phyloP scores from a whole-genome alignment of 2,797 vertebrate species.

The Siniperca undulata region DNA sequence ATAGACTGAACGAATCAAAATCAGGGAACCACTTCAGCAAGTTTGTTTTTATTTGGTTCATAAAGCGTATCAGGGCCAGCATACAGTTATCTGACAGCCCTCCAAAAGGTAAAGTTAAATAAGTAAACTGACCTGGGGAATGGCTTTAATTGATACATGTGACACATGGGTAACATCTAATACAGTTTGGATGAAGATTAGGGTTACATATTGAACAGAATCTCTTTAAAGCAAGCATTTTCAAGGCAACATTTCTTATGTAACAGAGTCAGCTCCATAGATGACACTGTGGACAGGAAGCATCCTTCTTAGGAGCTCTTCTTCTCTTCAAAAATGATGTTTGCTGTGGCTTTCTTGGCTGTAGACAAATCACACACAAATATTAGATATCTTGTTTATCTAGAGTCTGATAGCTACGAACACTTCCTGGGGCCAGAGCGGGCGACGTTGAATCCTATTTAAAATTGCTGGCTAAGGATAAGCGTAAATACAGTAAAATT shows the following conservation, averaged over 20 bases:
- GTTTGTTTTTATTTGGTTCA: slow-evolving; percentile 68
- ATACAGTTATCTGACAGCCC: slow-evolving; percentile 22
- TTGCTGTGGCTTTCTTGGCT: slow-evolving; percentile 96
- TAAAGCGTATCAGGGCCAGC: slow-evolving; percentile 54
- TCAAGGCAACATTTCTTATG: slow-evolving; percentile 81
- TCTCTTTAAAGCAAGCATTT: slow-evolving; percentile 67
- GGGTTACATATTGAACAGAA: slow-evolving; percentile 50
- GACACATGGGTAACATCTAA: slow-evolving; percentile 34
- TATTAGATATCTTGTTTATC: not conserved
- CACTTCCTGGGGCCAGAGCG: too few relatives aligned
- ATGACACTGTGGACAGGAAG: slow-evolving; percentile 16
- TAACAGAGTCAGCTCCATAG: slow-evolving; percentile 44
- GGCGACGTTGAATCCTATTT: too few relatives aligned
- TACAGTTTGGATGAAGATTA: slow-evolving; percentile 45
- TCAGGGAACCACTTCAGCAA: slow-evolving; percentile 11
- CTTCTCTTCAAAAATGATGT: slow-evolving; percentile 95
- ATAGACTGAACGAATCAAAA: not conserved
- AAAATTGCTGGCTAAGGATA: too few relatives aligned
- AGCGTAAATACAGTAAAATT: too few relatives aligned
- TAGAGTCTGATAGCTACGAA: not conserved
- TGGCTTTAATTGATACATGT: slow-evolving; percentile 66
- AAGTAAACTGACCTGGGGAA: slow-evolving; percentile 59
- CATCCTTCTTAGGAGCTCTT: slow-evolving; percentile 87
- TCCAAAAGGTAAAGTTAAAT: slow-evolving; percentile 54
- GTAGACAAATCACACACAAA: slow-evolving; percentile 48